Evolutionary conservation across 2,113 vertebrate species (phyloP).

Genomic region (Dryoscopus gambensis): DNA sequence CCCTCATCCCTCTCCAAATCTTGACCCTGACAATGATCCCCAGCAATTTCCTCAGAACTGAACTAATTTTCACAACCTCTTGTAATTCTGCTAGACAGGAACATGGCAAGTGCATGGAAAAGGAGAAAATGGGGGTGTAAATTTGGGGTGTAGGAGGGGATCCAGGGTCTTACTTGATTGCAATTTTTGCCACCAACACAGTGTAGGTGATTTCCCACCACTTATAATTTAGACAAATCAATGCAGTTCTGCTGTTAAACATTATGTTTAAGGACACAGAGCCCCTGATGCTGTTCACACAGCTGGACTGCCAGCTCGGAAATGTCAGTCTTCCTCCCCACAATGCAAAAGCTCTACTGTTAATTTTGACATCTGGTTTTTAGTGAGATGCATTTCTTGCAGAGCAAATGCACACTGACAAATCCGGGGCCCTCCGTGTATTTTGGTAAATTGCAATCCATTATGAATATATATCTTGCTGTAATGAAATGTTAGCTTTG

Average conservation of each 20-base stretch:
- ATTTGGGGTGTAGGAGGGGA: neutral
- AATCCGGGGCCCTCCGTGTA: slow-evolving; percentile 49
- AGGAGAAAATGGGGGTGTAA: neutral
- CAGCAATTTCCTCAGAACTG: neutral
- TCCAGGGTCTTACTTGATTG: neutral
- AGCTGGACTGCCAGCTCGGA: slow-evolving; percentile 19
- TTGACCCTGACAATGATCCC: neutral
- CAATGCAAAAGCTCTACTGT: neutral
- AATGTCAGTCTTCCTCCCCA: slow-evolving; percentile 35
- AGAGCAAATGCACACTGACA: slow-evolving; percentile 58
- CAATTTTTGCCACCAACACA: neutral
- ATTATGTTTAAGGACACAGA: slow-evolving; percentile 10
- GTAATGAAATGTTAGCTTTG: slow-evolving; percentile 58
- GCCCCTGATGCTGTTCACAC: slow-evolving; percentile 26
- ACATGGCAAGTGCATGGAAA: neutral
- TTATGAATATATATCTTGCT: slow-evolving; percentile 57
- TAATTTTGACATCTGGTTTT: slow-evolving; percentile 61
- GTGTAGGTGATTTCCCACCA: neutral
- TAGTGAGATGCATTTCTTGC: slow-evolving; percentile 47
- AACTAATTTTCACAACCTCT: neutral
- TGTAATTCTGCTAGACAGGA: neutral
- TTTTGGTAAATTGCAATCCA: slow-evolving; percentile 59
- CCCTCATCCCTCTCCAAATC: neutral
- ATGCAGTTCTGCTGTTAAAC: slow-evolving; percentile 9
- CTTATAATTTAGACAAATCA: slow-evolving; percentile 12